A percentile compares a stretch with the other conserved stretches of the same genome.
Evolutionary conservation across 2,113 vertebrate species (phyloP).

Genomic region (Rostratula benghalensis): DNA sequence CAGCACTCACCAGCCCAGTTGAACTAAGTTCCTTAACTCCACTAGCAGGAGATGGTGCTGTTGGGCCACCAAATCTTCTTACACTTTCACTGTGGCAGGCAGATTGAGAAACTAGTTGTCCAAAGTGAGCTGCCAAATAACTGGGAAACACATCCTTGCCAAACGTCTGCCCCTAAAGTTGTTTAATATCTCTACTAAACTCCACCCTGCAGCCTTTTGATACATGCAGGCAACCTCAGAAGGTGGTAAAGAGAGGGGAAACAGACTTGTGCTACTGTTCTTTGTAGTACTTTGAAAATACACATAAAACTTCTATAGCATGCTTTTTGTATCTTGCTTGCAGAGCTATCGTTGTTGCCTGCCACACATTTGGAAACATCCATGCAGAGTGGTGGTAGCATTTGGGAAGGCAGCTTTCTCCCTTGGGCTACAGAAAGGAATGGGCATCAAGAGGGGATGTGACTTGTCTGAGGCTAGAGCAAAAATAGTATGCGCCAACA

Average conservation of each 20-base stretch:
- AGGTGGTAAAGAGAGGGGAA: background rate
- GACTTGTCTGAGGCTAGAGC: background rate
- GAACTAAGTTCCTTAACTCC: background rate
- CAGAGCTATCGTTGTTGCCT: background rate
- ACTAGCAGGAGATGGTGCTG: background rate
- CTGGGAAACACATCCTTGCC: background rate
- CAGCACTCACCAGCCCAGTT: accelerated
- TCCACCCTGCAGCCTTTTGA: background rate
- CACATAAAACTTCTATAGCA: background rate
- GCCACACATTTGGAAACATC: background rate
- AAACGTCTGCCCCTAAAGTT: background rate
- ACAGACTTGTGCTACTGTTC: background rate
- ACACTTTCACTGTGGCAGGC: background rate
- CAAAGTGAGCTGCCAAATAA: background rate
- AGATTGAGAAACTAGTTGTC: background rate
- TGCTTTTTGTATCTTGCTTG: background rate
- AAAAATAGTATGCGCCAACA: background rate
- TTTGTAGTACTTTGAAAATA: background rate
- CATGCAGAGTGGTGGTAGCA: background rate
- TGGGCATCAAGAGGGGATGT: background rate
- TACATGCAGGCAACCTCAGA: background rate
- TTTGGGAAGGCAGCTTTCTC: no score
- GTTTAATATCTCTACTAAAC: background rate
- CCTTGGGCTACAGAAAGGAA: background rate
- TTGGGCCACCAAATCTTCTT: background rate